Base-by-base conservation (phyloP, 2,113 vertebrate genomes). In the Eptesicus fuscus region DNA sequence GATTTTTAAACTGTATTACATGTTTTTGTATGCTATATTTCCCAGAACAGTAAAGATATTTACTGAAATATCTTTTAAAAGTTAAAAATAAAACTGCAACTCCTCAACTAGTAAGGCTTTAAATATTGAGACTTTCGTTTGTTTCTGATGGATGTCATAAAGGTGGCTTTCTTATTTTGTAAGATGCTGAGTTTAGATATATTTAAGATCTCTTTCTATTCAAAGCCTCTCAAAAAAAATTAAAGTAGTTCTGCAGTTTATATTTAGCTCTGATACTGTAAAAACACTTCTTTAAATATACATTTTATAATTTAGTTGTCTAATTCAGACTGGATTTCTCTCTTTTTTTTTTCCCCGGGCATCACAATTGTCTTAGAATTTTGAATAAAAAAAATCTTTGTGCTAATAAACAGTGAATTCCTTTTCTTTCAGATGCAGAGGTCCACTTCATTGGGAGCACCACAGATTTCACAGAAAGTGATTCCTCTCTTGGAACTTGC, bases 401-500 rank as follows among this genome's bases (percentile, higher is more conserved):
- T 91, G 37, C 3, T 92, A 84, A 78, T 51, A 88, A 30, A 73
- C 4, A 74, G 1, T 73, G 17, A 90, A 65, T 96, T n/a, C 37
- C 1, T 98, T 70, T 59, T 95, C 4, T 96, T 98, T 89, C 93
- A 99, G 99, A 74, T 83, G 91, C 82, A 97, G 32, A 94, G 97
- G 95, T 98, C 98, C 0, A 71, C 97, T 90, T 93, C 98, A 70
- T 93, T 98, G 88, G 49, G 99, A 98, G 98, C 98, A n/a, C 97
- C 99, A 83, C 98, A 99, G 95, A 96, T 99, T 63, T 98, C 99
- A 59, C 98, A 98, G 92, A 98, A 98, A 83, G 86, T 96, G 74
- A 97, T 98, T 96, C 98, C 98, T 95, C 44, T 99, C 83, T 96
- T 98, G 89, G 99, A 99, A 96, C 97, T 99, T 96, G 30, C 98